Conservation (phyloP, 2,113 vertebrate species). For the Toxostoma redivivum region DNA sequence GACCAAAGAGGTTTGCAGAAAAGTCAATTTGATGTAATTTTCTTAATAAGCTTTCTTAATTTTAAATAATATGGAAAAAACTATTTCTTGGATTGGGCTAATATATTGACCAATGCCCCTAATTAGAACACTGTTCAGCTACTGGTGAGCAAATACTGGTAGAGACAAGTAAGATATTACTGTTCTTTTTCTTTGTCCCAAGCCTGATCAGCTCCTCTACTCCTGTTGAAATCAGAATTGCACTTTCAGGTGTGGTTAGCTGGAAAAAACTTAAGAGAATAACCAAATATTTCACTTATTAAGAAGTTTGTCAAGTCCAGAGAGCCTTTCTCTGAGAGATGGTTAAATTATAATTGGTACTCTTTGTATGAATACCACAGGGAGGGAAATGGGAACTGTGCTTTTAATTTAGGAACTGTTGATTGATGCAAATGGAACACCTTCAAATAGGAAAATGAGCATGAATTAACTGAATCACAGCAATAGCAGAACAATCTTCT, state of each 20-base stretch:
- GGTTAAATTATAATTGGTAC: neutral
- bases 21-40: slow-evolving; percentile 66
- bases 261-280: neutral
- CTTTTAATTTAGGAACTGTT: neutral
- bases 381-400: neutral
- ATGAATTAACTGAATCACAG: neutral
- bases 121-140: neutral
- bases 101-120: neutral
- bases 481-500: neutral
- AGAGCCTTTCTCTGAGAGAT: neutral
- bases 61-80: neutral
- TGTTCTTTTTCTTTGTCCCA: neutral
- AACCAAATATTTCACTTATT: neutral
- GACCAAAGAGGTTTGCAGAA: slow-evolving; percentile 85
- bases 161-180: neutral
- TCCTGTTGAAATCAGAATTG: neutral
- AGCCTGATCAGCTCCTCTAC: neutral
- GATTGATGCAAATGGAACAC: neutral
- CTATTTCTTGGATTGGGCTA: neutral
- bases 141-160: neutral
- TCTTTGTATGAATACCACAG: neutral
- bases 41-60: slow-evolving; percentile 47
- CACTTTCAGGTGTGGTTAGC: neutral
- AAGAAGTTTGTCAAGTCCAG: neutral
- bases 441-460: neutral